Evolutionary conservation across 2,888 invertebrate genomes (phyloP).

Genomic region (Latheticus oryzae): DNA sequence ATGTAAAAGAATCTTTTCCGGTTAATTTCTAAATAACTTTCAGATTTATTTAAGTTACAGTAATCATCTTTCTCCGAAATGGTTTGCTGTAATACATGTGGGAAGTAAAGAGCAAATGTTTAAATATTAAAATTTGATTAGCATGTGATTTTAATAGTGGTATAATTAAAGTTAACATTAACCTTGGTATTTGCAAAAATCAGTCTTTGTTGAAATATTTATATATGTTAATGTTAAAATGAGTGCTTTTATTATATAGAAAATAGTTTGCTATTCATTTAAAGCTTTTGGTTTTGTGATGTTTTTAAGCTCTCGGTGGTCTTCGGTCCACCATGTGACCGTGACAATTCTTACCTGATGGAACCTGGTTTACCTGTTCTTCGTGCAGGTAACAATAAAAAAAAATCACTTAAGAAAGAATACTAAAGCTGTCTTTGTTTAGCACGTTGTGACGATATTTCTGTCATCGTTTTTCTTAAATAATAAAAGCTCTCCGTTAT

Average conservation of each 20-base stretch:
- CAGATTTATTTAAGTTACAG: too few species aligned
- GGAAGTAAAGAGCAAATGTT: conserved; percentile 25
- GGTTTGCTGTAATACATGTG: too few species aligned
- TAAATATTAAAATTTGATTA: conserved; percentile 32
- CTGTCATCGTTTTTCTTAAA: conserved; percentile 12
- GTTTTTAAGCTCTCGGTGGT: conserved; percentile 27
- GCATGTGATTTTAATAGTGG: conserved; percentile 26
- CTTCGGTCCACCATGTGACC: conserved; percentile 31
- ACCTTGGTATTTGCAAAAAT: conserved; percentile 33
- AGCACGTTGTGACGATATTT: conserved; percentile 5
- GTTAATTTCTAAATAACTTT: conserved; percentile 2
- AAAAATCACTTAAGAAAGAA: conserved; percentile 33
- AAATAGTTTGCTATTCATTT: conserved; percentile 6
- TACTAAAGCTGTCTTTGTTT: conserved; percentile 14
- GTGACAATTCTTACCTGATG: conserved; percentile 41
- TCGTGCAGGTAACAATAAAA: conserved; percentile 40
- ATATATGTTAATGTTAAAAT: conserved; percentile 23
- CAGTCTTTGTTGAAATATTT: conserved; percentile 5
- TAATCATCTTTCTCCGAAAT: too few species aligned
- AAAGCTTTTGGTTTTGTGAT: conserved; percentile 10
- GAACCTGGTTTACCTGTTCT: conserved; percentile 41
- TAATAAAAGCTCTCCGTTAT: conserved; percentile 27
- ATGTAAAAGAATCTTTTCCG: conserved; percentile 1
- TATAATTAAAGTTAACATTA: conserved; percentile 27
- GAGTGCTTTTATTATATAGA: neutral